These are phyloP conservation scores for Saccopteryx leptura DNA, from an alignment of 2,113 vertebrate species.

Conservation along the genomic window DNA sequence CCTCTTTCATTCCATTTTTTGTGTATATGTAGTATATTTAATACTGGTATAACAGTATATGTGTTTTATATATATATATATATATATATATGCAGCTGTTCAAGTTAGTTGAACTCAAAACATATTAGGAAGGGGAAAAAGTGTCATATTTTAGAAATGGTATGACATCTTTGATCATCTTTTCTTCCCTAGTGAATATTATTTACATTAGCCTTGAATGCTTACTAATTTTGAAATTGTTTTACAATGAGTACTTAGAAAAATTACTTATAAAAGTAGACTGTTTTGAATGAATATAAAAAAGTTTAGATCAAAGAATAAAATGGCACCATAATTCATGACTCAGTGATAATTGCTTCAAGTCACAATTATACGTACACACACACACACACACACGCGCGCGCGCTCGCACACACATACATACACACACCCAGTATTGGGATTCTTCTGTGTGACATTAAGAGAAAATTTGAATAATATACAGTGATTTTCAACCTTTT, in stretches of 20 bases:
- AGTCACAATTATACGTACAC: not conserved
- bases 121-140: not conserved
- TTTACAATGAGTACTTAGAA: constrained; percentile 46
- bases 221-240: constrained; percentile 48
- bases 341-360: not conserved
- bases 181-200: constrained; percentile 30
- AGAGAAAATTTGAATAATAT: not conserved
- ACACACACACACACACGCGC: not conserved
- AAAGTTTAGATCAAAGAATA: constrained; percentile 2
- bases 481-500: not conserved
- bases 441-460: constrained; percentile 34
- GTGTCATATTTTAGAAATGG: constrained; percentile 48
- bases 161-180: constrained; percentile 12
- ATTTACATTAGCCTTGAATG: not conserved
- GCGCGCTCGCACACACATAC: not conserved
- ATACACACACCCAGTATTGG: not conserved
- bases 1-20: not conserved
- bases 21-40: not conserved
- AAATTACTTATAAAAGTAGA: constrained; percentile 4
- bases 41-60: not conserved
- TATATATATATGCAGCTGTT: not conserved
- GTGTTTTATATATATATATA: constrained; percentile 7
- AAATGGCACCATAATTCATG: not conserved
- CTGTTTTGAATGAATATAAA: not conserved
- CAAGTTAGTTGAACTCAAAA: constrained; percentile 15